Evolutionary conservation across 1,140 invertebrate species (phyloP).

Genomic region (Goniozus legneri): DNA sequence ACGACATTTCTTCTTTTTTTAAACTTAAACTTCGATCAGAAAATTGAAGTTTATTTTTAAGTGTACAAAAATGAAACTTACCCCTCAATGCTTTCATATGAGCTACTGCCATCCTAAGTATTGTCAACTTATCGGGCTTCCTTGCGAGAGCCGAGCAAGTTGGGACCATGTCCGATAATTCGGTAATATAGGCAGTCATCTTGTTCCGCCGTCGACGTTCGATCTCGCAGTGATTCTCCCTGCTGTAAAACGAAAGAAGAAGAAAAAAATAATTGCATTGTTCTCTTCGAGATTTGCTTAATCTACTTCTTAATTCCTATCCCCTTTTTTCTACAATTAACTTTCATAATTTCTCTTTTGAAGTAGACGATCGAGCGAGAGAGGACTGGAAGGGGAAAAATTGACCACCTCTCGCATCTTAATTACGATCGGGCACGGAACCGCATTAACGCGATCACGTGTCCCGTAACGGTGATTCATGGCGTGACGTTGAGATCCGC

Average conservation of each 20-base stretch:
- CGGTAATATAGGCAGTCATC: conserved; percentile 99
- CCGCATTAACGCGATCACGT: no score
- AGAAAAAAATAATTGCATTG: conserved; percentile 56
- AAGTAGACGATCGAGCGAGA: no score
- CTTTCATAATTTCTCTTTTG: no score
- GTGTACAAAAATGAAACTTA: conserved; percentile 50
- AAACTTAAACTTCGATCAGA: not conserved
- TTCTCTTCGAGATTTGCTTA: no score
- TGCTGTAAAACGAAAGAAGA: conserved; percentile 58
- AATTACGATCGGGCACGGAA: not conserved
- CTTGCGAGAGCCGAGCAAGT: conserved; percentile 94
- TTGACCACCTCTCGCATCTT: no score
- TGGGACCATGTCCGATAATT: conserved; percentile 99
- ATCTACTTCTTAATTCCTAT: no score
- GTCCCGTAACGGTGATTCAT: conserved; percentile 10
- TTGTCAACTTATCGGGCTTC: conserved; percentile 99
- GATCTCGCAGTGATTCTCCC: conserved; percentile 99
- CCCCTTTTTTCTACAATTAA: no score
- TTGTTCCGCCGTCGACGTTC: conserved; percentile 96
- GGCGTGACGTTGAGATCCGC: conserved; percentile 3
- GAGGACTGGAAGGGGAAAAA: no score
- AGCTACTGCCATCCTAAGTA: conserved; percentile 97
- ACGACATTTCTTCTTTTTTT: no score
- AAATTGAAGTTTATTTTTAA: no score
- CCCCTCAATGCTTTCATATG: conserved; percentile 97